Percentiles rank a stretch among this genome's conserved stretches.
phyloP scores from a whole-genome alignment of 2,888 invertebrate genomes.

The Lasioglossum villosulum region DNA sequence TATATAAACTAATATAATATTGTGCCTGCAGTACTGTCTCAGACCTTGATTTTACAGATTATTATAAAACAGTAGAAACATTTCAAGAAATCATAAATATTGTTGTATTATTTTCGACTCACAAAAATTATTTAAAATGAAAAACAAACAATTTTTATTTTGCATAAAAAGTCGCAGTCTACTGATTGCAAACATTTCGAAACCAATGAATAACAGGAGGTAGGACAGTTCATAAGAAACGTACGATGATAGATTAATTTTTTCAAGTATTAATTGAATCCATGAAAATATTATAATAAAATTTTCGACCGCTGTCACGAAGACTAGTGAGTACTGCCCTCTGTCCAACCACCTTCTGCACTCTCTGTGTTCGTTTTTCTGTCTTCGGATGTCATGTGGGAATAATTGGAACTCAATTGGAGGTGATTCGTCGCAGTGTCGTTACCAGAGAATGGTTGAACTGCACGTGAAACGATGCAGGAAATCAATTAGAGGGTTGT shows the following conservation, averaged over 20 bases:
- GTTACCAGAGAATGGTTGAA: conserved; percentile 31
- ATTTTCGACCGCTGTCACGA: background rate
- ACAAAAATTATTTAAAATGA: no score
- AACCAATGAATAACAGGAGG: background rate
- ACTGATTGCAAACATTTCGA: background rate
- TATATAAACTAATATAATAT: no score
- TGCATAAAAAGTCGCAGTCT: no score
- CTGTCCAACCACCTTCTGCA: background rate
- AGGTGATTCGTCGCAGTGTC: conserved; percentile 25
- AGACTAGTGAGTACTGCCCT: background rate
- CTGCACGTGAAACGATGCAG: conserved; percentile 57
- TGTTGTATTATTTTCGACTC: no score
- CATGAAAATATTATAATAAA: background rate
- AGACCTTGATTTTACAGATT: no score
- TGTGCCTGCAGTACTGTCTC: no score
- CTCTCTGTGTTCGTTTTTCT: background rate
- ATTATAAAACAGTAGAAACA: no score
- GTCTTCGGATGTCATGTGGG: background rate
- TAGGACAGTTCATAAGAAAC: background rate
- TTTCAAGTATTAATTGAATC: background rate
- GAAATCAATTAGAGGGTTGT: conserved; percentile 76
- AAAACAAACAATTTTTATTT: no score
- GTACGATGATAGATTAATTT: background rate
- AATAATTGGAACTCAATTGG: background rate
- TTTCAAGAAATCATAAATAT: no score